Conservation (phyloP, 2,888 invertebrate genomes). For the Podabrus alpinus region DNA sequence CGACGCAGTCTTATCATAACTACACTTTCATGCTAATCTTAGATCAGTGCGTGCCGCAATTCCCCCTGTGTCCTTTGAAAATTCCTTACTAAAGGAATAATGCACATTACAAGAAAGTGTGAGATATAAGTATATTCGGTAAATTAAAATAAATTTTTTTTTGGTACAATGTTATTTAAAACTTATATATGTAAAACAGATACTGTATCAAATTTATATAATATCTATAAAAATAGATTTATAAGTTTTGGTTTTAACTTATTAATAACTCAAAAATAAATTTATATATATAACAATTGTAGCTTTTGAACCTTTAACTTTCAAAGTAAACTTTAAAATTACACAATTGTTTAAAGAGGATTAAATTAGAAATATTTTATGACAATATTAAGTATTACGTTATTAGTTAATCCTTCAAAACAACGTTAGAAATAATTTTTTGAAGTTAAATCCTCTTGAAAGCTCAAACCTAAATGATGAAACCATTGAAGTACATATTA, state of each 20-base stretch:
- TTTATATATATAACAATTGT: not conserved
- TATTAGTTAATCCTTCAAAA: no score
- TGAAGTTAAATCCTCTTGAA: not conserved
- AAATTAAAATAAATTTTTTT: not conserved
- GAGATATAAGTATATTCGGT: not conserved
- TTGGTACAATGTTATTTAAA: no score
- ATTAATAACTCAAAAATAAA: not conserved
- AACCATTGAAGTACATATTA: not conserved
- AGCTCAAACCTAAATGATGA: not conserved
- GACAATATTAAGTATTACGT: no score
- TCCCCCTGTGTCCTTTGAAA: conserved; percentile 10
- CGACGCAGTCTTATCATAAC: conserved; percentile 27
- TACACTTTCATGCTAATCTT: conserved; percentile 26
- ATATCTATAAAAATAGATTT: no score
- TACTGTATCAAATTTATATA: no score
- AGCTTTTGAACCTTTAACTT: not conserved
- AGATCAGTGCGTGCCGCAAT: conserved; percentile 21
- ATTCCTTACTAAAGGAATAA: conserved; percentile 9
- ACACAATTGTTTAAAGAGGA: not conserved
- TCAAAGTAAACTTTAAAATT: not conserved
- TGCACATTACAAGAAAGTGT: conserved; percentile 7
- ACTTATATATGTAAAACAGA: no score
- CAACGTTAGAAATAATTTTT: not conserved
- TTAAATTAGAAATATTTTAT: no score
- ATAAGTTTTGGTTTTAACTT: not conserved